Evolutionary conservation across 2,888 invertebrate species (phyloP), one percentile per base, ranked within the genome.

Genomic region (Ditylenchus weischeri): DNA sequence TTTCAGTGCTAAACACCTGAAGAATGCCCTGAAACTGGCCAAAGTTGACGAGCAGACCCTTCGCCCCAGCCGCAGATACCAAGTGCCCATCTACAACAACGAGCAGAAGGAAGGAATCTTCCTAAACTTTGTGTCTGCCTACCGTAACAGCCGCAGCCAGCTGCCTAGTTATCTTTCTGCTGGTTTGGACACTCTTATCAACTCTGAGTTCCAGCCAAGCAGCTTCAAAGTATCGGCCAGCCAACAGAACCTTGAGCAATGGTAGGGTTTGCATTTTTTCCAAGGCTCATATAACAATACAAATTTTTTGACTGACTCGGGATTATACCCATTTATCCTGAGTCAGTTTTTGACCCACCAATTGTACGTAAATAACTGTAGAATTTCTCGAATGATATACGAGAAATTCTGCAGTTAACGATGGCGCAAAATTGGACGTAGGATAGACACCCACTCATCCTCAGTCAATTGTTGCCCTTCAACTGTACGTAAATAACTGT

Each of bases 51-150:
- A 48, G 48, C 36, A 66, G 49, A 49, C 62, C 35, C 38, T 69
- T 49, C 72, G 71, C 59, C 36, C 65, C 21, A 23, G 48, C 65
- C 71, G 68, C 49, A 21, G 48, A 13, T 69, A 72, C 58, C 66
- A 65, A 11, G 19, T 54, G 8, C 66, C 66, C n/a, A 54, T 72
- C 70, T 79, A 76, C 75, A 57, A 65, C 51, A 54, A 70, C 36
- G 70, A 75, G 38, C 35, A 65, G 59, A 64, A 68, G 64, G 71
- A 74, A 61, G 72, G 72, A 47, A n/a, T 72, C 29, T 71, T 72
- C 70, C 64, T 78, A 49, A 74, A 73, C 68, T 68, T 75, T 54
- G 72, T 73, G 69, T 64, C 74, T 38, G 60, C 75, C 68, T 71
- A 75, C 29, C 29, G 29, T 5, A 29, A 29, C 29, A 29, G 29